Conservation (phyloP, 2,888 invertebrate genomes). For the Melieria omissa region DNA sequence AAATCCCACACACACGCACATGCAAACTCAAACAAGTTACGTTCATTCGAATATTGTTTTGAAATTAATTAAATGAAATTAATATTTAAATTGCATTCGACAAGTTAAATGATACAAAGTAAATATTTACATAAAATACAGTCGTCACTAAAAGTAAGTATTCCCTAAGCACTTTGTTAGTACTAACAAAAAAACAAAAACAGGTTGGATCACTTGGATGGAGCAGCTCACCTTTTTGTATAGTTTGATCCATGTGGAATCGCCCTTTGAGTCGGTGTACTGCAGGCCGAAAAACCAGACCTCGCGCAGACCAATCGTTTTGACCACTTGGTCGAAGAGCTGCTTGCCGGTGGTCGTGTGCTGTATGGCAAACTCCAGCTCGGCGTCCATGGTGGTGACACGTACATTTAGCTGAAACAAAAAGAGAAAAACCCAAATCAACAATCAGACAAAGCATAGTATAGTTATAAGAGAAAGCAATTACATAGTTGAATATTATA, state of each 20-base stretch:
- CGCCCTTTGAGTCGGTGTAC: conserved; percentile 98
- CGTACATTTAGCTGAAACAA: conserved; percentile 93
- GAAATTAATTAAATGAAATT: too few species aligned
- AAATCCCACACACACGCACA: too few species aligned
- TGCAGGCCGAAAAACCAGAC: conserved; percentile 99
- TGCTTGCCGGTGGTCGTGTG: conserved; percentile 99
- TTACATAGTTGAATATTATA: conserved; percentile 2
- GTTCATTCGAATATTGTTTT: too few species aligned
- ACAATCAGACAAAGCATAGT: conserved; percentile 11
- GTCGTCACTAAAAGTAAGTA: too few species aligned
- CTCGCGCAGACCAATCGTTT: conserved; percentile 98
- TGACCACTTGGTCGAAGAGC: conserved; percentile 99
- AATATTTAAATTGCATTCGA: too few species aligned
- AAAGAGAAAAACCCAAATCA: conserved; percentile 41
- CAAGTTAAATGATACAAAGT: too few species aligned
- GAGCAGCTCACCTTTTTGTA: conserved; percentile 93
- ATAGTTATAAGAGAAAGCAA: conserved; percentile 1
- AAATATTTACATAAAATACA: too few species aligned
- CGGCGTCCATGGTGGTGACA: conserved; percentile 99
- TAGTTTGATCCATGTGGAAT: conserved; percentile 98
- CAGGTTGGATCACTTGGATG: neutral
- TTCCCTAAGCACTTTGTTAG: too few species aligned
- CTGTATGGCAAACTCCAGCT: conserved; percentile 99
- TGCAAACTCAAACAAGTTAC: too few species aligned
- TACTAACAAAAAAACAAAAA: conserved; percentile 1